Conservation (phyloP, 1,140 invertebrate genomes). For the Lutraria rhynchaena region DNA sequence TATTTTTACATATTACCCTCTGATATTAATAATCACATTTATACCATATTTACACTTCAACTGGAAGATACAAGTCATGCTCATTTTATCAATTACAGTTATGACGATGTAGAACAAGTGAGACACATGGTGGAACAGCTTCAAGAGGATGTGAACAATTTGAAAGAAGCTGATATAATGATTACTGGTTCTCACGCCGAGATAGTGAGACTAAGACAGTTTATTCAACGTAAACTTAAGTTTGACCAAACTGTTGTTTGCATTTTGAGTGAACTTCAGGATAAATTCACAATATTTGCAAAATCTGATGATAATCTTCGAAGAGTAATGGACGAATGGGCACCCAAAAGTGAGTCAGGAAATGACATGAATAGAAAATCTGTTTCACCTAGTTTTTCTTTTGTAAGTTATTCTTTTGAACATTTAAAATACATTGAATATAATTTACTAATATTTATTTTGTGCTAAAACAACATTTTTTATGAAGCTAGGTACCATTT, state of each 20-base stretch:
- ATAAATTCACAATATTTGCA: slow-evolving; percentile 33
- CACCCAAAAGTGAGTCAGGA: not conserved
- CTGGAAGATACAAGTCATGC: too few species aligned
- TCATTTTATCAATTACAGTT: too few species aligned
- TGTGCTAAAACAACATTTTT: too few species aligned
- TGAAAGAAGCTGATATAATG: slow-evolving; percentile 13
- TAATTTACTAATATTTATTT: too few species aligned
- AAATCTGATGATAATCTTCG: slow-evolving; percentile 30
- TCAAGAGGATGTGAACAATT: slow-evolving; percentile 17
- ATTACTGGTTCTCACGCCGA: slow-evolving; percentile 35
- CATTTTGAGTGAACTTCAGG: slow-evolving; percentile 2
- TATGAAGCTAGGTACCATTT: too few species aligned
- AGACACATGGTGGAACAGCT: slow-evolving; percentile 30
- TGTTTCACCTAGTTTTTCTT: slow-evolving; percentile 35
- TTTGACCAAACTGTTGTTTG: slow-evolving; percentile 46
- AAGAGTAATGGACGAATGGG: slow-evolving; percentile 43
- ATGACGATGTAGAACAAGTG: slow-evolving; percentile 37
- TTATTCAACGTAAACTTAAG: slow-evolving; percentile 34
- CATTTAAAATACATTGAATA: not conserved
- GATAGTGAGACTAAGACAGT: slow-evolving; percentile 25
- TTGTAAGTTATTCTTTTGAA: slow-evolving; percentile 5
- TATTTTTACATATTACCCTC: too few species aligned
- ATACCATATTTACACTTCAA: too few species aligned
- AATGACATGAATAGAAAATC: not conserved
- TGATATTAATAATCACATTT: too few species aligned